These are phyloP conservation scores for Mimas tiliae DNA, from an alignment of 2,888 invertebrate species.

Conservation along the genomic window DNA sequence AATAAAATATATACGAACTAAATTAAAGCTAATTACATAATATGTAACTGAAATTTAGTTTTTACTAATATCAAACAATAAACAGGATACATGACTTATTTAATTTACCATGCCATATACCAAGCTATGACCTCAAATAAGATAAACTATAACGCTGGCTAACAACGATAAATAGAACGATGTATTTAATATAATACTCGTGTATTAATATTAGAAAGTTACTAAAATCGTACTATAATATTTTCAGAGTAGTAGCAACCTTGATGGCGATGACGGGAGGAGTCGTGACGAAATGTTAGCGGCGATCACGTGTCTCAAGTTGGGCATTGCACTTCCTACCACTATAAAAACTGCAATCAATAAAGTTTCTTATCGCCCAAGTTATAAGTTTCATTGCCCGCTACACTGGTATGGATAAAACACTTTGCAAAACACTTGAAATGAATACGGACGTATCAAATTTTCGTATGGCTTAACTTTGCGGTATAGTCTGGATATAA, in stretches of 20 bases:
- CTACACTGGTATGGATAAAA: not conserved
- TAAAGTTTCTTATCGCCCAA: conserved; percentile 4
- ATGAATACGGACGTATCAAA: conserved; percentile 25
- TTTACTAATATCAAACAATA: not conserved
- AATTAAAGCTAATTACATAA: not conserved
- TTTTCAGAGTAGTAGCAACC: not conserved
- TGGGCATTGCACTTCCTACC: conserved; percentile 35
- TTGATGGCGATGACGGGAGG: not conserved
- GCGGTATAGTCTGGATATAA: not conserved
- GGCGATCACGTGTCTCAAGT: conserved; percentile 42
- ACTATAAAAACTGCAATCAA: conserved; percentile 28
- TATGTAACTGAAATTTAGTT: not conserved
- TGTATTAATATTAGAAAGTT: not conserved
- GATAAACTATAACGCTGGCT: not conserved
- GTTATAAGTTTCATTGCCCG: conserved; percentile 12
- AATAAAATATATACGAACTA: not conserved
- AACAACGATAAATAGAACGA: not conserved
- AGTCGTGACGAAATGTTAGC: not conserved
- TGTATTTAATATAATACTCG: too few relatives aligned
- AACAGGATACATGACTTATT: not conserved
- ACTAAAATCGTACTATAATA: conserved; percentile 5
- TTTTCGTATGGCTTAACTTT: conserved; percentile 27
- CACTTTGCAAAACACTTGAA: conserved; percentile 7
- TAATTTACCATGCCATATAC: not conserved
- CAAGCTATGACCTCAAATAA: not conserved